Evolutionary conservation across 2,797 vertebrate genomes (phyloP), one percentile per base, ranked within the genome.

Genomic region (Oreochromis mossambicus): DNA sequence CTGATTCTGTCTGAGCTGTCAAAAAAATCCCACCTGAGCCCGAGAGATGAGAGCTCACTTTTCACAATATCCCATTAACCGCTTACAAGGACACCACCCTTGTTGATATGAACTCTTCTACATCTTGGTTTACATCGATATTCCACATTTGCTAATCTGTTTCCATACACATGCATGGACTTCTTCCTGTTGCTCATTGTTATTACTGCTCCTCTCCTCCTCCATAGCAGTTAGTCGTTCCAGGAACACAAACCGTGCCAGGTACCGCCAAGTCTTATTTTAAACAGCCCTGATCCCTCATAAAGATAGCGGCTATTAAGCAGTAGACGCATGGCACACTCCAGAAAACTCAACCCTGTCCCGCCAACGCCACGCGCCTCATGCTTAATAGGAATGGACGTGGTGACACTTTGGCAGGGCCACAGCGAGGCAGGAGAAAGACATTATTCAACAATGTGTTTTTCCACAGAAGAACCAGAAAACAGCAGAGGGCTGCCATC

Each of bases 391-490:
- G 93, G 87, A 94, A 92, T 66, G 13, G 90, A 94, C 89, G 86
- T 55, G 82, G 91, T 86, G 92, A 92, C 91, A 89, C 83, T 91
- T 92, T 94, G 91, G 91, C 94, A 91, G 85, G 24, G 83, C 78
- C 75, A 78, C 8, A 29, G 58, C 15, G 82, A 85, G 46, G 80
- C 82, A 88, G 83, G 89, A 91, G 90, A 90, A 90, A 95, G 82
- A 66, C 88, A 84, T 87, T 77, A 89, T 84, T 94, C 32, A 83
- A 81, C 83, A 90, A 87, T 88, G 85, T 91, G 88, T 94, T 94
- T 96, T 96, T 96, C 93, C 94, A 94, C 79, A 86, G 78, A 50
- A 83, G 73, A 79, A 90, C 89, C 86, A 83, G 73, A 88, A 86
- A 94, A 94, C 70, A 6, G 56, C 34, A 55, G 75, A 70, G 34